Conservation (phyloP, 2,797 vertebrate genomes). For the Sphaeramia orbicularis region DNA sequence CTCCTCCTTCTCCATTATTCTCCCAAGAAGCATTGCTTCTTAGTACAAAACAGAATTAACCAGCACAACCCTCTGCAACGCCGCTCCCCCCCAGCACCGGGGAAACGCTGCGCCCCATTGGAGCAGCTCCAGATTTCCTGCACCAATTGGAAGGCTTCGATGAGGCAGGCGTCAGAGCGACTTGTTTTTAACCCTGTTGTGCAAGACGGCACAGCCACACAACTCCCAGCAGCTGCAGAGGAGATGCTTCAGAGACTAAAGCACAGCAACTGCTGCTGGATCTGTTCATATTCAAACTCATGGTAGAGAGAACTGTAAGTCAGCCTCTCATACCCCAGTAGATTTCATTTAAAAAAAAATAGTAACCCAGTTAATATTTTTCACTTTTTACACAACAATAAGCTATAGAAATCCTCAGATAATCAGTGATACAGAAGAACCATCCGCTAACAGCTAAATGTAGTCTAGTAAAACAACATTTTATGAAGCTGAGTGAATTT, state of each 20-base stretch:
- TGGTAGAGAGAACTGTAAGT: background rate
- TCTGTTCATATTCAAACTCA: background rate
- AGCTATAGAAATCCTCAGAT: background rate
- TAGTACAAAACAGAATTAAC: conserved; percentile 78
- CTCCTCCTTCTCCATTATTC: conserved; percentile 72
- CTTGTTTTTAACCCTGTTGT: conserved; percentile 84
- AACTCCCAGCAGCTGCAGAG: conserved; percentile 61
- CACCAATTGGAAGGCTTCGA: conserved; percentile 74
- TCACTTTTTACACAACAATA: background rate
- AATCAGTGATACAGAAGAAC: background rate
- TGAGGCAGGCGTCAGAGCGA: conserved; percentile 77
- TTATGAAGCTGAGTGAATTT: background rate
- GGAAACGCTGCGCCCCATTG: conserved; percentile 75
- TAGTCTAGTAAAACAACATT: background rate
- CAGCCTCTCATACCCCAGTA: background rate
- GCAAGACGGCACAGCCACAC: conserved; percentile 65
- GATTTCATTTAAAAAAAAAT: background rate
- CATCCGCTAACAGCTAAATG: background rate
- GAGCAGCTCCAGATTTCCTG: conserved; percentile 70
- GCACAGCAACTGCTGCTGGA: background rate
- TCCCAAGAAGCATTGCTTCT: conserved; percentile 81
- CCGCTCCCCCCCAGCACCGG: conserved; percentile 72
- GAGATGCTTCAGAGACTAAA: conserved; percentile 21
- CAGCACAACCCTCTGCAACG: conserved; percentile 79
- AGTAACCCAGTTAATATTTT: background rate